Percentiles rank a stretch among this genome's conserved stretches.
These are phyloP conservation scores for Parnassius glacialis DNA, from an alignment of 2,888 invertebrate genomes.

Conservation along the genomic window DNA sequence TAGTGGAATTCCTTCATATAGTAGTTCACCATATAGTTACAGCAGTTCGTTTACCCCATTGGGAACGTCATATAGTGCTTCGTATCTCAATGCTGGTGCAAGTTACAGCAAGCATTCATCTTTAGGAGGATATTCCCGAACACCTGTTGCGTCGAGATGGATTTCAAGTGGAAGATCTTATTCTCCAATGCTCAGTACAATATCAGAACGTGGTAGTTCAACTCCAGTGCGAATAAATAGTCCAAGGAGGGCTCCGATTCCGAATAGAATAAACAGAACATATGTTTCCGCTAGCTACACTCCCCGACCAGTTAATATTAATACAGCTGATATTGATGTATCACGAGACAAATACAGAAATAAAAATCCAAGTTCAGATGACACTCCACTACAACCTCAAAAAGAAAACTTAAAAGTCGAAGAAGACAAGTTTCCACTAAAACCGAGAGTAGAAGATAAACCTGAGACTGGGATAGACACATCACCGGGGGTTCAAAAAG, in stretches of 20 bases:
- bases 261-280: conserved; percentile 59
- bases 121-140: conserved; percentile 79
- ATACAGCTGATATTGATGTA: conserved; percentile 93
- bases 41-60: conserved; percentile 64
- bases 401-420: conserved; percentile 49
- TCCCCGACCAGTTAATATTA: conserved; percentile 86
- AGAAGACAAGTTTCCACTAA: conserved; percentile 46
- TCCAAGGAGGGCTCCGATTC: conserved; percentile 70
- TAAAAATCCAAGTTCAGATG: conserved; percentile 41
- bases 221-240: conserved; percentile 68
- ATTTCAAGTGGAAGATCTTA: conserved; percentile 76
- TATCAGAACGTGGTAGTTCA: conserved; percentile 73
- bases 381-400: conserved; percentile 45
- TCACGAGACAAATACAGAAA: conserved; percentile 83
- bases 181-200: conserved; percentile 87
- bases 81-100: conserved; percentile 74
- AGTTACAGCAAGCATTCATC: conserved; percentile 74
- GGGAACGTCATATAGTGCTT: conserved; percentile 70
- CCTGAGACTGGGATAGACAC: conserved; percentile 69
- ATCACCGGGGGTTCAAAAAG: conserved; percentile 64
- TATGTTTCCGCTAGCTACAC: conserved; percentile 65
- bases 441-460: conserved; percentile 73
- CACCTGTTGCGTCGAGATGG: conserved; percentile 64
- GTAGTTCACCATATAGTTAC: conserved; percentile 71
- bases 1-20: conserved; percentile 72